phyloP scores from a whole-genome alignment of 2,113 vertebrate species.

The Neolamprologus variostigma region DNA sequence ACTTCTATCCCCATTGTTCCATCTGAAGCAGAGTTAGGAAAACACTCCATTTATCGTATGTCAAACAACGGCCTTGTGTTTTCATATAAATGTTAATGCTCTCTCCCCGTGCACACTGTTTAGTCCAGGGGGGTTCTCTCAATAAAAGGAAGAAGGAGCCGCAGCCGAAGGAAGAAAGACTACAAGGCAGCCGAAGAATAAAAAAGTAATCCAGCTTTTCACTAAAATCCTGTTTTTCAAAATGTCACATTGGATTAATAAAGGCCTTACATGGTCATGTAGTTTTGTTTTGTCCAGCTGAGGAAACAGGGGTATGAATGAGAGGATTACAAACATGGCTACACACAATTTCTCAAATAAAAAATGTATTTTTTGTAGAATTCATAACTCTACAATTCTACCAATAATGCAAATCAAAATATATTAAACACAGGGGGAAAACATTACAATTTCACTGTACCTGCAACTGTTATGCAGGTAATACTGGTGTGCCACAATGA shows the following conservation, averaged over 20 bases:
- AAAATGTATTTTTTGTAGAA: not conserved
- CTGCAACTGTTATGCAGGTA: not conserved
- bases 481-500: not conserved
- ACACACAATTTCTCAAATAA: not conserved
- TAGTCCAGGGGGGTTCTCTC: not conserved
- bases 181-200: conserved; percentile 22
- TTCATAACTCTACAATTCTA: not conserved
- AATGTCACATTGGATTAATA: conserved; percentile 63
- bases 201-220: conserved; percentile 53
- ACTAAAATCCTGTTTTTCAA: conserved; percentile 29
- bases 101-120: conserved; percentile 2
- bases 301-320: not conserved
- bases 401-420: not conserved
- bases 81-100: conserved; percentile 72
- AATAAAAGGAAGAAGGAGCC: not conserved
- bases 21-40: conserved; percentile 44
- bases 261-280: conserved; percentile 8
- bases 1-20: conserved; percentile 43
- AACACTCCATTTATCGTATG: conserved; percentile 59
- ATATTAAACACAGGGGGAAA: not conserved
- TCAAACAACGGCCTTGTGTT: conserved; percentile 50
- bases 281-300: not conserved
- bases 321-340: not conserved
- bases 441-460: not conserved
- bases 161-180: not conserved